These are phyloP conservation scores for Orussus abietinus DNA, from an alignment of 1,140 invertebrate species.

Conservation along the genomic window DNA sequence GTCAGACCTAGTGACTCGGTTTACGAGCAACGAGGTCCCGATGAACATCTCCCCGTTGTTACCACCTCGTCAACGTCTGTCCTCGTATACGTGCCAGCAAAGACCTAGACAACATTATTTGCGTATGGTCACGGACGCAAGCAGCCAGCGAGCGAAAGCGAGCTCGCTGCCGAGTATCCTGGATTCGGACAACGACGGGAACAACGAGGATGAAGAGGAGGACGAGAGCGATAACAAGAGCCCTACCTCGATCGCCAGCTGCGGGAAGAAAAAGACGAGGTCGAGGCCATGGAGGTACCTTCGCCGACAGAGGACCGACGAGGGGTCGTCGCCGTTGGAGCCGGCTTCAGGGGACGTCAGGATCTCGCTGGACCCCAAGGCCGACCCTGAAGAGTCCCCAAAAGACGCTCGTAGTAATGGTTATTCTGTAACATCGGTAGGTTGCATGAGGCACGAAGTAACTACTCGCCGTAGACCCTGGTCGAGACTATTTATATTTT, in stretches of 20 bases:
- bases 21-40: conserved; percentile 32
- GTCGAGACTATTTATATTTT: no score
- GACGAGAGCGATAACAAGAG: conserved; percentile 57
- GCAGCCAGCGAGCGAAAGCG: conserved; percentile 64
- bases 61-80: conserved; percentile 38
- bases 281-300: conserved; percentile 47
- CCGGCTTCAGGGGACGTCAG: conserved; percentile 10
- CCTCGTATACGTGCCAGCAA: conserved; percentile 42
- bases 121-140: conserved; percentile 52
- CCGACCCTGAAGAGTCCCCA: no score
- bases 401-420: no score
- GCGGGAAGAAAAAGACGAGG: conserved; percentile 40
- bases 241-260: conserved; percentile 58
- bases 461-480: no score
- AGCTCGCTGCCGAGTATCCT: conserved; percentile 75
- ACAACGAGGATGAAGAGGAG: conserved; percentile 54
- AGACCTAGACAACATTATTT: conserved; percentile 45
- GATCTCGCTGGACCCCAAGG: no score
- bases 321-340: conserved; percentile 46
- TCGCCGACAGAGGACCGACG: conserved; percentile 45
- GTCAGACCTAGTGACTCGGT: conserved; percentile 39
- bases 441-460: no score
- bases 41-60: conserved; percentile 45
- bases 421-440: no score
- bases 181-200: conserved; percentile 67